phyloP scores from a whole-genome alignment of 2,888 invertebrate genomes.

The Petrolisthes manimaculis region DNA sequence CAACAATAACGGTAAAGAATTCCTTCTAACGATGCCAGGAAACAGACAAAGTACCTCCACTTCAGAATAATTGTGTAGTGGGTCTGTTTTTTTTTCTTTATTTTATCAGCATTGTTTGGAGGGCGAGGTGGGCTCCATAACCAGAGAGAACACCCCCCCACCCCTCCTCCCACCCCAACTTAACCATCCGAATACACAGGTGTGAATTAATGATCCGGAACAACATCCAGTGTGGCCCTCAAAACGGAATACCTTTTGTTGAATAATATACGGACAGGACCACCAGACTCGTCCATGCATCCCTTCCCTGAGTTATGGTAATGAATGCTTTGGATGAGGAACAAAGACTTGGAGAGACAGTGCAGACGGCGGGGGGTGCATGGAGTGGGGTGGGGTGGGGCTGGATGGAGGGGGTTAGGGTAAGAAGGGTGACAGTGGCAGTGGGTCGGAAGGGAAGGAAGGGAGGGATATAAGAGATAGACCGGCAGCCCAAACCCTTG shows the following conservation, averaged over 20 bases:
- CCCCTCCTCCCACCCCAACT: too few species aligned
- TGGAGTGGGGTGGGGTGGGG: neutral
- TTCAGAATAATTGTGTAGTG: too few species aligned
- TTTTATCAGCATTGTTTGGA: too few species aligned
- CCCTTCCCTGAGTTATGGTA: conserved; percentile 21
- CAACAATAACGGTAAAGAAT: neutral
- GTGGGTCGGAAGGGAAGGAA: neutral
- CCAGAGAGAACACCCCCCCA: neutral
- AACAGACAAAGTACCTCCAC: too few species aligned
- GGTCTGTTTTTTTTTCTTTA: too few species aligned
- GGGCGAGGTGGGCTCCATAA: too few species aligned
- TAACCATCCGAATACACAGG: too few species aligned
- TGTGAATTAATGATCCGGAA: too few species aligned
- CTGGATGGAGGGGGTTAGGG: neutral
- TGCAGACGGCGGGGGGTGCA: neutral
- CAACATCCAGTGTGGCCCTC: too few species aligned
- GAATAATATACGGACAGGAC: neutral
- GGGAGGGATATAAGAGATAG: neutral
- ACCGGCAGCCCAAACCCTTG: neutral
- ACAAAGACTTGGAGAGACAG: conserved; percentile 26
- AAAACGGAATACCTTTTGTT: too few species aligned
- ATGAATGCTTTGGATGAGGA: conserved; percentile 21
- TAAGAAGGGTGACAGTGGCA: neutral
- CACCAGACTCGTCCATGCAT: neutral
- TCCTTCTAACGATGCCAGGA: neutral